Evolutionary conservation across 2,797 vertebrate genomes (phyloP), one percentile per base, ranked within the genome.

Genomic region (Sphenopsis melanotis): DNA sequence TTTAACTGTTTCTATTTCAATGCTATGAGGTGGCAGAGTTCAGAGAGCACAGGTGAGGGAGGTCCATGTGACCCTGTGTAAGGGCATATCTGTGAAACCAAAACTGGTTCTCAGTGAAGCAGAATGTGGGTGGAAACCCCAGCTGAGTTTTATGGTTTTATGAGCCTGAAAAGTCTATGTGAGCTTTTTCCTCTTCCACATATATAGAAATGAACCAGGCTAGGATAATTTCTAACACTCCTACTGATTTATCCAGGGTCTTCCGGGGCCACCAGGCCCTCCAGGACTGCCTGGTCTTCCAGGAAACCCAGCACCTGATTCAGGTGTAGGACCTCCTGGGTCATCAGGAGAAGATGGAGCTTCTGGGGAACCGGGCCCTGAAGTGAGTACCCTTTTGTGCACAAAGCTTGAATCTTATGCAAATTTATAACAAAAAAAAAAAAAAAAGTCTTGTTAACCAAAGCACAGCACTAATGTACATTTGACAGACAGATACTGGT

Each of bases 231-330:
- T 92, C 80, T 96, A 89, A 97, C 41, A 52, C 37, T 39, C 4
- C 29, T 50, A 37, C 47, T 94, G 20, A 70, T 96, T 95, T 96
- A 60, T 77, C 41, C 70, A 99, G 99, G 99, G 99, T 66, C 98
- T 98, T n/a, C 99, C 98, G 10, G 99, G 99, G 8, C 98, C 96
- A 44, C 98, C 98, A 3, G 99, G 99, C 1, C 98, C 97, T 15
- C 98, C 98, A 10, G 99, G 99, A 68, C 88, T 89, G 16, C 98
- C 98, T 27, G 98, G 98, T 79, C 65, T 94, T 57, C 95, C 96
- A 23, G 94, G 97, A 76, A 96, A 97, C 30, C 97, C 97, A 68
- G 97, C 95, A 39, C 87, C 97, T 8, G 71, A 95, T 53, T 94
- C 98, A 90, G 88, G 90, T n/a, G 82, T 95, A 37, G 98, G 98